Evolutionary conservation across 2,797 vertebrate genomes (phyloP).

Genomic region (Lutjanus argentimaculatus): DNA sequence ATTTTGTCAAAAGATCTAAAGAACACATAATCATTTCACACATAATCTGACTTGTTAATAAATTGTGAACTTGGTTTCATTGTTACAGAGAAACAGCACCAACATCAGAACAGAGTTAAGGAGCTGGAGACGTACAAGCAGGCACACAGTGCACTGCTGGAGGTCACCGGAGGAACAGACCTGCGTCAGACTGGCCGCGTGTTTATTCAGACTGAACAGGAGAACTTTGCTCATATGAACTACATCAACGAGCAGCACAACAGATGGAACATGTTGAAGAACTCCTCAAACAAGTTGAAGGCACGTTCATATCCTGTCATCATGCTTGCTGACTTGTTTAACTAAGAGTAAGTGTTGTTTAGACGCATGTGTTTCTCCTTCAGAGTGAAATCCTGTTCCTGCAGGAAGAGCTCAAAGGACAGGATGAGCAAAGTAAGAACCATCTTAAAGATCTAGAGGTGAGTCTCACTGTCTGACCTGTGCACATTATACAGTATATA

Average conservation of each 20-base stretch:
- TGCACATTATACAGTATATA: neutral
- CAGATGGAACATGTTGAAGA: neutral
- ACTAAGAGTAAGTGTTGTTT: neutral
- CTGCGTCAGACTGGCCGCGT: neutral
- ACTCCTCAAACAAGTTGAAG: neutral
- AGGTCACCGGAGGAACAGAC: neutral
- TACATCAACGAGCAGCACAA: conserved; percentile 10
- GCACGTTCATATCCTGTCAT: neutral
- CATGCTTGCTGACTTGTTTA: neutral
- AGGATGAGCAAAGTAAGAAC: neutral
- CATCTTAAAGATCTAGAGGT: neutral
- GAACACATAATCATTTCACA: neutral
- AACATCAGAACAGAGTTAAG: neutral
- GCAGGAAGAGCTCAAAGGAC: neutral
- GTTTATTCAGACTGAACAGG: neutral
- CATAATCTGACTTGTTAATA: neutral
- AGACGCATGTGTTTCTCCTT: neutral
- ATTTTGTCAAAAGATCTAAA: no score
- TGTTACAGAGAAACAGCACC: neutral
- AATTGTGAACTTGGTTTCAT: neutral
- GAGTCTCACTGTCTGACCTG: neutral
- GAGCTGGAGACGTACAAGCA: conserved; percentile 13
- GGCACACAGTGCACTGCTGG: neutral
- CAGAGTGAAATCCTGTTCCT: conserved; percentile 13
- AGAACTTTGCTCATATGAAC: neutral